These are phyloP conservation scores for Bursaphelenchus okinawaensis DNA, from an alignment of 2,888 invertebrate species.

Conservation along the genomic window DNA sequence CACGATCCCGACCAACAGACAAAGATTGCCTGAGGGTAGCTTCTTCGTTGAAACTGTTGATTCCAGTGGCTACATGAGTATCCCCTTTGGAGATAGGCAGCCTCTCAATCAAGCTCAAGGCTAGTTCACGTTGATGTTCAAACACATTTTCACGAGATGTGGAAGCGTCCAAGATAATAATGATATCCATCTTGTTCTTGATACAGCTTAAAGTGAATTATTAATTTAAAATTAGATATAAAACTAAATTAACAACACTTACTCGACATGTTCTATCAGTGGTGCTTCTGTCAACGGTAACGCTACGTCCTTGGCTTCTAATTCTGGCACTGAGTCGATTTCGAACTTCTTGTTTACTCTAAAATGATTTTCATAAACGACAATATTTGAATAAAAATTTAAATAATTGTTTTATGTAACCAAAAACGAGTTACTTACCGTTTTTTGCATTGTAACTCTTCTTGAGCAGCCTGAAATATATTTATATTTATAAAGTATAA, in stretches of 20 bases:
- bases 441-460: background rate
- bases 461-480: background rate
- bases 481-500: too few relatives aligned
- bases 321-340: background rate
- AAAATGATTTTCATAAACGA: background rate
- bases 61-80: slow-evolving; percentile 37
- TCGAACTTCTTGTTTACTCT: background rate
- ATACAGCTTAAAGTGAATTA: slow-evolving; percentile 19
- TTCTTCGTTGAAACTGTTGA: slow-evolving; percentile 40
- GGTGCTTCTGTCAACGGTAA: background rate
- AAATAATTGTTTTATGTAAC: background rate
- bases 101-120: slow-evolving; percentile 41
- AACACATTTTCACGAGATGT: slow-evolving; percentile 44
- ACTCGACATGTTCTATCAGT: slow-evolving; percentile 16
- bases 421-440: background rate
- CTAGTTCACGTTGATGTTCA: slow-evolving; percentile 49
- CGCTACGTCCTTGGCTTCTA: slow-evolving; percentile 15
- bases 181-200: slow-evolving; percentile 39
- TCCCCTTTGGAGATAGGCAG: slow-evolving; percentile 38
- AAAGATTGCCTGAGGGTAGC: slow-evolving; percentile 37
- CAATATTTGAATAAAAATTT: background rate
- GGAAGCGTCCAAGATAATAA: slow-evolving; percentile 47
- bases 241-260: background rate
- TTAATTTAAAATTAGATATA: background rate
- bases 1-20: slow-evolving; percentile 36